Evolutionary conservation across 2,113 vertebrate genomes (phyloP), one percentile per base, ranked within the genome.

Genomic region (Sphaerodactylus townsendi): DNA sequence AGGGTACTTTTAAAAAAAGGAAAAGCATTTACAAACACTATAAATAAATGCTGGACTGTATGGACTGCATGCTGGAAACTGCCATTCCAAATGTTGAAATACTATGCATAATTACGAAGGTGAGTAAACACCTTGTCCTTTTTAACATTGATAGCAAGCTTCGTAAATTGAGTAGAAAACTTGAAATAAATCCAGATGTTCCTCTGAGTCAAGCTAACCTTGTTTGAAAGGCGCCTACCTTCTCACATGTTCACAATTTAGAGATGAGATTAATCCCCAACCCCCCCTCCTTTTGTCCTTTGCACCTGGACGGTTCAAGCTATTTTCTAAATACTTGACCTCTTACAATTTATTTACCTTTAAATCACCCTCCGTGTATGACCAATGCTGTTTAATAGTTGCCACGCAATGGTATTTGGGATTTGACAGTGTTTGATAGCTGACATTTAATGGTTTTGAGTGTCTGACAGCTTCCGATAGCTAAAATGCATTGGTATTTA

Each of bases 401-500:
- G 17, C 62, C 73, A 53, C 53, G 46, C 39, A 76, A 28, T 19
- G 23, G 19, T 75, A 50, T 13, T 62, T 62, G 21, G 59, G 59
- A 62, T 62, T 75, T 74, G n/a, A 66, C 64, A 15, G 23, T 76
- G 10, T 37, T 17, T 77, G 72, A 76, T 39, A 41, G 46, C 33
- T 74, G 62, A 53, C 82, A 77, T 83, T 83, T 77, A 77, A 56
- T 82, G 33, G 70, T 19, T 25, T 82, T 74, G 64, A 64, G 70
- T 76, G 56, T 68, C 64, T 77, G 73, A 76, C 59, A 48, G 17
- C 33, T n/a, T 69, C 28, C 41, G 62, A 83, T n/a, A 69, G 15
- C 35, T 80, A 80, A 69, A 56, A 77, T 76, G n/a, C 62, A 68
- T 53, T 76, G 74, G 39, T 53, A 83, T 83, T 76, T 83, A 76